A percentile compares a stretch with the other conserved stretches of the same genome.
Evolutionary conservation across 2,797 vertebrate species (phyloP).

Genomic region (Ispidina picta): DNA sequence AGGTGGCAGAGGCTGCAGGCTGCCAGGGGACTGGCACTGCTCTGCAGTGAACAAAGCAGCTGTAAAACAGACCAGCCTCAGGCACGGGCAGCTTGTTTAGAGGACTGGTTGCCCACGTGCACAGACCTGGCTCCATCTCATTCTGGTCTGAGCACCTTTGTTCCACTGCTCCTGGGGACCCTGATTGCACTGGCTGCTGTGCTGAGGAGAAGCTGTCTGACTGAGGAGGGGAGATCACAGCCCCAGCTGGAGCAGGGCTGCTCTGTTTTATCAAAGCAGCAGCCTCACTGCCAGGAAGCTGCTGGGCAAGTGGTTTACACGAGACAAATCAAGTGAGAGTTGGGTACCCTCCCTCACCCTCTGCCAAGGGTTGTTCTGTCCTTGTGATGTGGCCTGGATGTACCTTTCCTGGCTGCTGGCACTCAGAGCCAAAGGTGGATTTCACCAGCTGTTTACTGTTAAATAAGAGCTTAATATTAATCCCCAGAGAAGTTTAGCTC

Average conservation of each 20-base stretch:
- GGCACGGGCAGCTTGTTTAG: neutral
- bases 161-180: neutral
- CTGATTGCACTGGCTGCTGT: neutral
- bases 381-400: neutral
- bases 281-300: neutral
- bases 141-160: neutral
- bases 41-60: neutral
- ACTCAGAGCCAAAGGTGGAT: slow-evolving; percentile 31
- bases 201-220: neutral
- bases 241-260: neutral
- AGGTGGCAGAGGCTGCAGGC: neutral
- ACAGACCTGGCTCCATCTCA: neutral
- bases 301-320: neutral
- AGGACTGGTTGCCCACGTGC: accelerated
- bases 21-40: slow-evolving; percentile 17
- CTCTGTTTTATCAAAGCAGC: neutral
- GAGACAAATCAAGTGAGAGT: neutral
- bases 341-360: neutral
- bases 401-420: slow-evolving; percentile 23
- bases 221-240: neutral
- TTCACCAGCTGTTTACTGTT: slow-evolving; percentile 33
- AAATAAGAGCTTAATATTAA: slow-evolving; percentile 57
- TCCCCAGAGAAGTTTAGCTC: slow-evolving; percentile 19
- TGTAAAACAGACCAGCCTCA: neutral
- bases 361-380: neutral